These are phyloP conservation scores for Chaenogobius annularis DNA, from an alignment of 2,113 vertebrate genomes.

Conservation along the genomic window DNA sequence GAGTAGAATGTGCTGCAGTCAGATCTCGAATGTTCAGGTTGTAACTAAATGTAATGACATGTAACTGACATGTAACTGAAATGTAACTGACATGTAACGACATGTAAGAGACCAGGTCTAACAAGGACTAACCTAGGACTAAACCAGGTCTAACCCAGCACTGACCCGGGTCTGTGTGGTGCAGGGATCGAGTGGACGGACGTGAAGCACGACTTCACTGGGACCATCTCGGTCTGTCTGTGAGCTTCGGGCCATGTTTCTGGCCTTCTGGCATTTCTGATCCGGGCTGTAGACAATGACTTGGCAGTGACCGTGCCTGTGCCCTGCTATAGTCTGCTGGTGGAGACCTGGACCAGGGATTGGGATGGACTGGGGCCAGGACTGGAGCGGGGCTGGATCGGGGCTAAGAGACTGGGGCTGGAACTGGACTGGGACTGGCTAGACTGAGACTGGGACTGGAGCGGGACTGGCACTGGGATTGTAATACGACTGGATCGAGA, in stretches of 20 bases:
- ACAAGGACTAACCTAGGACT: neutral
- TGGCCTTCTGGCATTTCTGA: conserved; percentile 80
- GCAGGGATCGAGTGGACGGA: conserved; percentile 84
- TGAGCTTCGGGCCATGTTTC: conserved; percentile 82
- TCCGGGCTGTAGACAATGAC: conserved; percentile 84
- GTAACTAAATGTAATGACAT: too few species aligned
- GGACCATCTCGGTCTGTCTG: conserved; percentile 78
- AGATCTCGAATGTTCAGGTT: too few species aligned
- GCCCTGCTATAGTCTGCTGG: conserved; percentile 73
- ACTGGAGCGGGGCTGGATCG: neutral
- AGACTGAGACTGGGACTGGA: neutral
- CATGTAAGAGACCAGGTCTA: too few species aligned
- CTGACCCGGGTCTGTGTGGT: neutral
- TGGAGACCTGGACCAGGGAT: conserved; percentile 68
- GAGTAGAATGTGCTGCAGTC: too few species aligned
- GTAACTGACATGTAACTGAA: too few species aligned
- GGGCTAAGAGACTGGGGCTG: neutral
- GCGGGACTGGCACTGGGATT: neutral
- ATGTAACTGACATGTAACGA: too few species aligned
- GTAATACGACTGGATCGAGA: too few species aligned
- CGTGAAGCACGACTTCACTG: conserved; percentile 72
- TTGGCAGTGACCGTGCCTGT: conserved; percentile 78
- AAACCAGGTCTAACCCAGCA: neutral
- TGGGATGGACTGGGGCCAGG: neutral
- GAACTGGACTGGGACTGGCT: neutral